phyloP scores from a whole-genome alignment of 35 echinoderm and acorn worm species.

The Strongylocentrotus purpuratus region DNA sequence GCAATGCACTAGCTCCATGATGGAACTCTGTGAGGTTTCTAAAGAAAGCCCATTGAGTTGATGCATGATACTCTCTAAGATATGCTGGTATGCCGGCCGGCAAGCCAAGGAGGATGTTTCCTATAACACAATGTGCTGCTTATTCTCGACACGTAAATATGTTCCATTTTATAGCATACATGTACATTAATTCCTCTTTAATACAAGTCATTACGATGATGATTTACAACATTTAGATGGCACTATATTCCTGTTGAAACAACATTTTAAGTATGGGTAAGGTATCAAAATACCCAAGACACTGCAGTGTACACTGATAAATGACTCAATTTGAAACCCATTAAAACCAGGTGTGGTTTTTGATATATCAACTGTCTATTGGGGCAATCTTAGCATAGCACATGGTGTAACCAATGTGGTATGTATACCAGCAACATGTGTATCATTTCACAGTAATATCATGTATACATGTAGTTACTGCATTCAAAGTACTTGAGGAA shows the following conservation, averaged over 20 bases:
- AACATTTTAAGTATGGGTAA: not conserved
- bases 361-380: not conserved
- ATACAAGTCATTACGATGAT: too few species aligned
- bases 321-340: not conserved
- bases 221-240: too few species aligned
- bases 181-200: not conserved
- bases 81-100: not conserved
- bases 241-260: not conserved
- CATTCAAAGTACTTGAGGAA: not conserved
- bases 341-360: not conserved
- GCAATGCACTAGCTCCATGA: too few species aligned
- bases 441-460: not conserved
- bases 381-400: not conserved
- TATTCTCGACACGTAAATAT: not conserved
- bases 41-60: too few species aligned
- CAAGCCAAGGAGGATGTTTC: not conserved
- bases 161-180: not conserved
- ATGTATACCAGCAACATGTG: not conserved
- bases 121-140: not conserved
- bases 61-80: not conserved
- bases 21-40: too few species aligned
- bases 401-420: not conserved
- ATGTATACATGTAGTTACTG: not conserved
- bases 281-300: not conserved
- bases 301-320: not conserved